Base-by-base conservation (phyloP, 23 tunicate genomes). In the Botrylloides violaceus region DNA sequence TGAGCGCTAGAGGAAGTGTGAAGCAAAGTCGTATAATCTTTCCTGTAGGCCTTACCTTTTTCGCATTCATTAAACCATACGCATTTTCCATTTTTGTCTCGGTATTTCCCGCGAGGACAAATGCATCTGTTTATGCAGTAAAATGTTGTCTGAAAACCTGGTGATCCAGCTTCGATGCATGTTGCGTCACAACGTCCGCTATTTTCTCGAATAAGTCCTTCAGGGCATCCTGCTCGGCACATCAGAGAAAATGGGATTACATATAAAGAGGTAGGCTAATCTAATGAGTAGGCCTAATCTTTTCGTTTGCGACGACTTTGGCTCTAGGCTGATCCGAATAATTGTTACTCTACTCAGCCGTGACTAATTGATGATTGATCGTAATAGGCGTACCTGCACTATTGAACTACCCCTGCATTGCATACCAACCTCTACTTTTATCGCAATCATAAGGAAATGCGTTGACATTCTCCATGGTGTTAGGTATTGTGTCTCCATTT, bases 71-170 rank as follows among this genome's bases (percentile, higher is more conserved):
- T 12, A 19, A 7, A 19, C 70, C 33, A 27, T 3, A 37, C 74
- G 57, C 74, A 68, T 37, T 38, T 28, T 24, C 74, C 74, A 23
- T 43, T 36, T 43, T 39, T 23, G 47, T 68, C 37, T 68, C 58
- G 36, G 29, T 68, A 68, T 56, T 24, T 68, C 37, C 58, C 74
- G 22, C 74, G 74, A 32, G 74, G 49, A 34, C 74, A 68, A 37
- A 68, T 68, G 29, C 74, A 68, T 43, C 7, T 43, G 37, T 68
- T 68, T 68, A n/a, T 38, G 32, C 74, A 68, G 58, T 37, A n/a
- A 25, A 68, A 68, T 26, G 29, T 19, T 23, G 26, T 37, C 28
- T 37, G 25, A 26, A 43, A 37, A 19, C 19, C 43, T 4, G n/a
- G 26, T 18, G 7, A 5, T 19, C 58, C 47, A 32, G 57, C 74